Evolutionary conservation across 2,113 vertebrate genomes (phyloP).

Genomic region (Panthera leo): DNA sequence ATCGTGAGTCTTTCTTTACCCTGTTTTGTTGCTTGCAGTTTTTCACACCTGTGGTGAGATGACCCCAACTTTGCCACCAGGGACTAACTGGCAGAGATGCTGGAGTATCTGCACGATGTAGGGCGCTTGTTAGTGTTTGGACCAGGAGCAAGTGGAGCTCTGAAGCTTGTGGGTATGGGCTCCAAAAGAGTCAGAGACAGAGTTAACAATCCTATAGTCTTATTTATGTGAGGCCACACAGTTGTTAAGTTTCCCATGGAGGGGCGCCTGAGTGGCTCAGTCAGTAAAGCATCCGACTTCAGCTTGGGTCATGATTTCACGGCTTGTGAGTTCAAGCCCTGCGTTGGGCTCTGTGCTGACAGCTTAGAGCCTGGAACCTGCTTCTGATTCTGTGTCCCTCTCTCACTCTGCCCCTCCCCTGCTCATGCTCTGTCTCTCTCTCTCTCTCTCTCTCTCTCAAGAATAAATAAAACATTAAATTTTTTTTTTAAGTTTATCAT

Average conservation of each 20-base stretch:
- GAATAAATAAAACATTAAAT: too few species aligned
- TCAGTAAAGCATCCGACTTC: too few species aligned
- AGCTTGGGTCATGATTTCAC: too few species aligned
- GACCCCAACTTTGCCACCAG: background rate
- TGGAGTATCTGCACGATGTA: background rate
- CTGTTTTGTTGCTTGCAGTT: background rate
- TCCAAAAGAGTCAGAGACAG: background rate
- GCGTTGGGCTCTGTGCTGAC: too few species aligned
- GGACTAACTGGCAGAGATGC: background rate
- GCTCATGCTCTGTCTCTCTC: too few species aligned
- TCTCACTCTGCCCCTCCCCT: too few species aligned
- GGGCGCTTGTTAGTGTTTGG: background rate
- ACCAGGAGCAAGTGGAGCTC: background rate
- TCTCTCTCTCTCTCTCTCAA: too few species aligned
- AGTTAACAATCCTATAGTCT: background rate
- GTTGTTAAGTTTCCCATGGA: background rate
- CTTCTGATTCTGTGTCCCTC: too few species aligned
- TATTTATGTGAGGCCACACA: background rate
- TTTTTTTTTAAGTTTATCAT: background rate
- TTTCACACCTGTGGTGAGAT: background rate
- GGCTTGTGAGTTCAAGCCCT: too few species aligned
- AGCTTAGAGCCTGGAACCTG: too few species aligned
- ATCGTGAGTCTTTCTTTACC: background rate
- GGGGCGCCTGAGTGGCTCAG: too few species aligned
- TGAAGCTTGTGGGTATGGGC: background rate